Evolutionary conservation across 2,113 vertebrate species (phyloP), one percentile per base, ranked within the genome.

Genomic region (Pelodiscus sinensis): DNA sequence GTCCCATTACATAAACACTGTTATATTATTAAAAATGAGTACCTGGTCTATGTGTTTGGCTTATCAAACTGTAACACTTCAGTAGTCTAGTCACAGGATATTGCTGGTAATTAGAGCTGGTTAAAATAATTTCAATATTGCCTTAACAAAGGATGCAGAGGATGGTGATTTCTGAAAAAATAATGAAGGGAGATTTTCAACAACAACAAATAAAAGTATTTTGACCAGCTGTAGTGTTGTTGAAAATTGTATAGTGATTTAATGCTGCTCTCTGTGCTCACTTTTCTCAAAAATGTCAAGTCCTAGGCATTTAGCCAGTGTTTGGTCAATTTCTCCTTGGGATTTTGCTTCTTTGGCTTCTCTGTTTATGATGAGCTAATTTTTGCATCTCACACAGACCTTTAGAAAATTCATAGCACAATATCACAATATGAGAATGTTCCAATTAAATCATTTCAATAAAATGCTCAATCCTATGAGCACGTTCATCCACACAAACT

Each of bases 1-100:
- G 81, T 25, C 24, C n/a, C 11, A 0, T 29, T 0, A n/a, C 0
- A 2, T 44, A 62, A 62, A 19, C 6, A 52, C n/a, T n/a, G 84
- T n/a, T n/a, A 10, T 60, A 35, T 6, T 9, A n/a, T 0, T 2
- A 4, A 68, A 85, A 81, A 1, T 24, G 31, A 21, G 31, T 12
- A 8, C 21, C 65, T 24, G 2, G 5, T 21, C 2, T 27, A 4
- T 0, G 0, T 3, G 29, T 85, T 27, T 51, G 56, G 21, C 85
- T 91, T 38, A 54, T 55, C 79, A 82, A 51, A 50, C 52, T 50
- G n/a, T 44, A 58, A n/a, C 2, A 11, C 4, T 54, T 75, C 29
- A 44, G 35, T 12, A 21, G 19, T 58, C 44, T 11, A 16, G 11
- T 38, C 38, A 71, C 14, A 58, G 73, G 27, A 85, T 8, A 11